A percentile compares a stretch with the other conserved stretches of the same genome.
phyloP scores from a whole-genome alignment of 2,113 vertebrate species.

The Glaucidium brasilianum region DNA sequence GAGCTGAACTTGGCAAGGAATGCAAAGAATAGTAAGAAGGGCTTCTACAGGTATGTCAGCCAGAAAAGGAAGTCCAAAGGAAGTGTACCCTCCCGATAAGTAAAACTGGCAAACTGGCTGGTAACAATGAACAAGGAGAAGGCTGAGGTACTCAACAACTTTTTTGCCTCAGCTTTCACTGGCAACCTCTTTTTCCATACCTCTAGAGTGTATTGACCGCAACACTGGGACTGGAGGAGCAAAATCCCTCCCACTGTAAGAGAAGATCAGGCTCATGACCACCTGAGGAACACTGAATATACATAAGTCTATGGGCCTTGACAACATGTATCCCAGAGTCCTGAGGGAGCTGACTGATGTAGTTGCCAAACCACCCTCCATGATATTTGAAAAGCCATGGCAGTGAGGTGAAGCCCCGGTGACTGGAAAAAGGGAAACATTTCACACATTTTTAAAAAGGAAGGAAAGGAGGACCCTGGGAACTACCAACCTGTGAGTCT shows the following conservation, averaged over 20 bases:
- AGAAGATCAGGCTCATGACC: not conserved
- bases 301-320: not conserved
- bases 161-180: not conserved
- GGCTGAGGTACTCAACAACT: not conserved
- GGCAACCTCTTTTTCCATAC: not conserved
- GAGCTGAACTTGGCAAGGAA: not conserved
- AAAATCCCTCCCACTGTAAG: not conserved
- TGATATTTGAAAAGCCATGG: not conserved
- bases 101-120: not conserved
- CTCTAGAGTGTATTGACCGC: not conserved
- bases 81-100: not conserved
- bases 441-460: not conserved
- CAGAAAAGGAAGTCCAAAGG: not conserved
- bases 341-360: not conserved
- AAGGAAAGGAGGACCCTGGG: not conserved
- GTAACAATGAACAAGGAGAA: not conserved
- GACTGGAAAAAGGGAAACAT: not conserved
- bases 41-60: not conserved
- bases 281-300: not conserved
- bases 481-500: not conserved
- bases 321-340: not conserved
- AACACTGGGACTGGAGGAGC: too few species aligned
- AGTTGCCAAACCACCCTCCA: not conserved
- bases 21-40: not conserved
- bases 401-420: not conserved